These are phyloP conservation scores for Xanthia togata DNA, from an alignment of 2,888 invertebrate genomes.

Conservation along the genomic window DNA sequence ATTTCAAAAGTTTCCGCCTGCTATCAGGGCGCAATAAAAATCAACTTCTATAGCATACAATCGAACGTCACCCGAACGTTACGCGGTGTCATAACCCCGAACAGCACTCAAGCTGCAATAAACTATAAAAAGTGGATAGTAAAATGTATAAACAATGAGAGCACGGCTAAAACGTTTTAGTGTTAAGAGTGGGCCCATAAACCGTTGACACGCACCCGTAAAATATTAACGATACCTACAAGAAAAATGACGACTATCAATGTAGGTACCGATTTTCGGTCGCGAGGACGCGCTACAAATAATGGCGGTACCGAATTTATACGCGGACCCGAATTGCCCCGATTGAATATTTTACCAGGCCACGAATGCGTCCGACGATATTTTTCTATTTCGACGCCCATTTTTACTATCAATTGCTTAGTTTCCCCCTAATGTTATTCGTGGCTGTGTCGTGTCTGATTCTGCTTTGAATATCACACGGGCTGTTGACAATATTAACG, in stretches of 20 bases:
- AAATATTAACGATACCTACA: slow-evolving; percentile 90
- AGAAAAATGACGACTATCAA: slow-evolving; percentile 90
- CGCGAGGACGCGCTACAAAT: slow-evolving; percentile 89
- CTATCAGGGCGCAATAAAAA: slow-evolving; percentile 83
- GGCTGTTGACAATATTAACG: slow-evolving; percentile 60
- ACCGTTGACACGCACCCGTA: slow-evolving; percentile 90
- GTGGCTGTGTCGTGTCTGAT: slow-evolving; percentile 74
- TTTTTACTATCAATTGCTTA: slow-evolving; percentile 90
- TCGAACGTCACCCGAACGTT: slow-evolving; percentile 81
- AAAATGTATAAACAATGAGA: slow-evolving; percentile 90
- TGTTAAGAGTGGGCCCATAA: slow-evolving; percentile 90
- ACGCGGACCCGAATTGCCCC: slow-evolving; percentile 89
- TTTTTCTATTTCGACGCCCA: slow-evolving; percentile 89
- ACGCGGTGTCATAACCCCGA: slow-evolving; percentile 83
- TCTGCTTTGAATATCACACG: slow-evolving; percentile 66
- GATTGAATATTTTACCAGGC: slow-evolving; percentile 90
- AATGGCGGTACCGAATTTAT: slow-evolving; percentile 89
- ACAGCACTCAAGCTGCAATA: slow-evolving; percentile 85
- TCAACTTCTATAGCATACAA: slow-evolving; percentile 83
- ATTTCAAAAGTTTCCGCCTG: slow-evolving; percentile 74
- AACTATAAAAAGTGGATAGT: slow-evolving; percentile 89
- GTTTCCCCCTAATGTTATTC: slow-evolving; percentile 88
- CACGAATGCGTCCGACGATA: slow-evolving; percentile 89
- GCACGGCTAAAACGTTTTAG: slow-evolving; percentile 90
- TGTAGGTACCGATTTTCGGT: slow-evolving; percentile 89